Base-by-base conservation (phyloP, 92 coral and sea anemone species). In the Epizoanthus fatuus region DNA sequence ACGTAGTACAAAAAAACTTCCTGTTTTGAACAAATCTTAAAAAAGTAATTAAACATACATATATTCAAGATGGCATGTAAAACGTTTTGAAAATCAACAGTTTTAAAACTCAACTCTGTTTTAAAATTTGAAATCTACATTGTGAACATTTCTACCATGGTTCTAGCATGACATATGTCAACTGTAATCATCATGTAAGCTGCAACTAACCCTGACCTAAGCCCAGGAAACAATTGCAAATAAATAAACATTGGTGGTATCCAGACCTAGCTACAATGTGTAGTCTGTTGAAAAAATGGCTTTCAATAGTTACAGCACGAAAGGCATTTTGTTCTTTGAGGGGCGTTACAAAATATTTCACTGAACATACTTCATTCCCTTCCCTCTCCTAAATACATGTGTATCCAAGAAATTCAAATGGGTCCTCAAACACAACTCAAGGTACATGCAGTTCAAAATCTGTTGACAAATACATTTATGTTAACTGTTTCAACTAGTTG, bases 271-370 rank as follows among this genome's bases (percentile, higher is more conserved):
- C 63, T 57, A 57, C 63, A 57, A 57, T 16, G 63, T 57, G 63
- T 22, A 57, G 19, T 57, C 63, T 57, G 63, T 22, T 22, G 19
- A 57, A 15, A 57, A 0, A 57, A 57, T 6, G 19, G 35, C 19
- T 4, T 57, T 57, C 4, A 57, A n/a, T n/a, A 54, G 16, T n/a
- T 54, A 54, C 58, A 54, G 63, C 19, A 57, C 19, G n/a, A 15
- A 15, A 57, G 16, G 63, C 47, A 69, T 69, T 39, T 15, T 69
- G 9, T 40, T 20, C 54, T 69, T 69, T 69, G n/a, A 69, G 51
- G 11, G 17, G 17, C 45, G 12, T 47, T 37, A 12, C 42, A 67
- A 10, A 67, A 67, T 29, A 7, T 29, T 5, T 29, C n/a, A 29
- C 49, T 42, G 56, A 69, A 57, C 63, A 57, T 0, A 57, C 22